Percentiles rank a stretch among this genome's conserved stretches.
These are phyloP conservation scores for Perca fluviatilis DNA, from an alignment of 2,113 vertebrate genomes.

Conservation along the genomic window DNA sequence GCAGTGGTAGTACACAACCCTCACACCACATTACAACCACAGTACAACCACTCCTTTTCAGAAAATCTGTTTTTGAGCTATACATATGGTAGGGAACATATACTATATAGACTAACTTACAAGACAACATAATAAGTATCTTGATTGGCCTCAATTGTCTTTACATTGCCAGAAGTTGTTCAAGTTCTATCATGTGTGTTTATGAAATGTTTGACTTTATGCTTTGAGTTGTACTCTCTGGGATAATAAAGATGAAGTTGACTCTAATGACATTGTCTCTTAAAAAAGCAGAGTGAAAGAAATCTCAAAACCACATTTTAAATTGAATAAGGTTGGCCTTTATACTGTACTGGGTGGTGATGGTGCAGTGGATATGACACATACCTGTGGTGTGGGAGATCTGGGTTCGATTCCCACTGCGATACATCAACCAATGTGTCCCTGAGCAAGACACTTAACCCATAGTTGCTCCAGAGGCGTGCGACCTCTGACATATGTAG, in stretches of 20 bases:
- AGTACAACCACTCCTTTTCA: not conserved
- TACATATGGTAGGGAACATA: conserved; percentile 8
- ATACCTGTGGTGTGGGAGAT: too few species aligned
- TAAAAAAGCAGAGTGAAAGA: not conserved
- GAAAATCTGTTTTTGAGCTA: not conserved
- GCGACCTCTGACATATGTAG: too few species aligned
- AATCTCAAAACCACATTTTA: not conserved
- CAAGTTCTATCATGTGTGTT: not conserved
- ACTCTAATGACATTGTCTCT: not conserved
- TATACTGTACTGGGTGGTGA: too few species aligned
- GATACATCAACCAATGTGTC: too few species aligned
- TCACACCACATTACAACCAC: not conserved
- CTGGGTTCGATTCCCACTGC: too few species aligned
- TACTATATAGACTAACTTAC: not conserved
- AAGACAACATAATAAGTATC: conserved; percentile 8
- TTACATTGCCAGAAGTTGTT: not conserved
- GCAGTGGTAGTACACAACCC: not conserved
- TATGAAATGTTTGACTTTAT: conserved; percentile 1
- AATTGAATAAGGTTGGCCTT: not conserved
- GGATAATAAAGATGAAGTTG: not conserved
- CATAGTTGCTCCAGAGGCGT: too few species aligned
- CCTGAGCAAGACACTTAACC: too few species aligned
- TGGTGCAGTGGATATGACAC: too few species aligned
- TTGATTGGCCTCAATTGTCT: conserved; percentile 2
- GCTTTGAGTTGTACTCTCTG: not conserved